These are phyloP conservation scores for Hylomyscus alleni DNA, from an alignment of 2,797 vertebrate genomes.

Conservation along the genomic window DNA sequence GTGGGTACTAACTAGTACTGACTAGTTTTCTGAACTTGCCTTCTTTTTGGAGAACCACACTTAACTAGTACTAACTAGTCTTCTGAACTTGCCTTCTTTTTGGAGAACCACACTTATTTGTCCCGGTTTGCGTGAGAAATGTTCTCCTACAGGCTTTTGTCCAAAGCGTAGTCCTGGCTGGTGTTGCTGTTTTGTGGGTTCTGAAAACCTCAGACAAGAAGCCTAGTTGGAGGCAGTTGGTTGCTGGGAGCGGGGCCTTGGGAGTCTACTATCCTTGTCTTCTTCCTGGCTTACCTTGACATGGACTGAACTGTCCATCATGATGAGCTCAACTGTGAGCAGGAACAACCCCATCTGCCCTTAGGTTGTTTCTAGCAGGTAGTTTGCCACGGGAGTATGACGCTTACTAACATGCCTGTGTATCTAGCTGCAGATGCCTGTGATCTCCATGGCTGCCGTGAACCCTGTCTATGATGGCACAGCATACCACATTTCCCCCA, in stretches of 20 bases:
- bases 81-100: background rate
- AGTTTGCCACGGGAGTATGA: background rate
- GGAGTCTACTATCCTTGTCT: background rate
- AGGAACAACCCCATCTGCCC: background rate
- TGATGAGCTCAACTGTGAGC: background rate
- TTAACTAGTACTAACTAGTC: background rate
- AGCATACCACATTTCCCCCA: no score
- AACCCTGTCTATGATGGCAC: no score
- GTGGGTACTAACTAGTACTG: background rate
- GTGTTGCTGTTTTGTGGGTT: background rate
- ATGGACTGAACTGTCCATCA: background rate
- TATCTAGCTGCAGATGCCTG: background rate
- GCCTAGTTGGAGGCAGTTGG: background rate
- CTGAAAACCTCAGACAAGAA: no score
- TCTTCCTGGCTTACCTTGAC: background rate
- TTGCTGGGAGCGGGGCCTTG: background rate
- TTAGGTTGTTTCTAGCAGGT: background rate
- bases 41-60: background rate
- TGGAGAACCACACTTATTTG: background rate
- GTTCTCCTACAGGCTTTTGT: background rate
- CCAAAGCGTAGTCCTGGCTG: background rate
- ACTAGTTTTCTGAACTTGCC: background rate
- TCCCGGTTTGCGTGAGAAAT: background rate
- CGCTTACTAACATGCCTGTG: background rate
- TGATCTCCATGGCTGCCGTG: no score